Percentiles rank a stretch among this genome's conserved stretches.
Evolutionary conservation across 1,140 invertebrate genomes (phyloP).

Genomic region (Apis cerana): DNA sequence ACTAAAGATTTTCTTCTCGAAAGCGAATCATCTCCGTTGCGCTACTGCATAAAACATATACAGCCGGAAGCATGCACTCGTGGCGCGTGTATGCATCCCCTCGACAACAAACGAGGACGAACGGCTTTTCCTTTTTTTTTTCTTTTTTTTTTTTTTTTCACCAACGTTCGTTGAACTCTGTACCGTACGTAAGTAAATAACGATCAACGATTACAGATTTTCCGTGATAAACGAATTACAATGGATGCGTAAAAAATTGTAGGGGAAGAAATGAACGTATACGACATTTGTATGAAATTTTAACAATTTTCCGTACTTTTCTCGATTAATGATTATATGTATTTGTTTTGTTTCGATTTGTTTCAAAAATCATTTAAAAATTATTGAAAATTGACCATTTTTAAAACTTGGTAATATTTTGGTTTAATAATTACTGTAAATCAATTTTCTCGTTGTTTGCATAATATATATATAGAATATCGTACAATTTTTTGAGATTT

Average conservation of each 20-base stretch:
- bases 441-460: no score
- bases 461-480: no score
- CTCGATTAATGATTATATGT: no score
- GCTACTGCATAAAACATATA: constrained; percentile 40
- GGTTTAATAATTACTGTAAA: no score
- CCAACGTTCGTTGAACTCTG: background rate
- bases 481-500: no score
- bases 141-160: background rate
- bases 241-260: background rate
- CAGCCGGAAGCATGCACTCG: background rate
- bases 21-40: constrained; percentile 10
- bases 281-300: background rate
- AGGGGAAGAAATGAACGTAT: background rate
- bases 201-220: background rate
- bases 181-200: constrained; percentile 4
- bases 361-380: no score
- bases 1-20: constrained; percentile 21
- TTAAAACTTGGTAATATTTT: no score
- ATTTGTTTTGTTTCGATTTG: no score
- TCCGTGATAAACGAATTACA: background rate
- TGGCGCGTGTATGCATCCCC: constrained; percentile 13
- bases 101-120: constrained; percentile 9
- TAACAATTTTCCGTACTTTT: background rate
- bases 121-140: background rate
- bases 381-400: no score